Evolutionary conservation across 2,797 vertebrate species (phyloP), one percentile per base, ranked within the genome.

Genomic region (Ammospiza maritima): DNA sequence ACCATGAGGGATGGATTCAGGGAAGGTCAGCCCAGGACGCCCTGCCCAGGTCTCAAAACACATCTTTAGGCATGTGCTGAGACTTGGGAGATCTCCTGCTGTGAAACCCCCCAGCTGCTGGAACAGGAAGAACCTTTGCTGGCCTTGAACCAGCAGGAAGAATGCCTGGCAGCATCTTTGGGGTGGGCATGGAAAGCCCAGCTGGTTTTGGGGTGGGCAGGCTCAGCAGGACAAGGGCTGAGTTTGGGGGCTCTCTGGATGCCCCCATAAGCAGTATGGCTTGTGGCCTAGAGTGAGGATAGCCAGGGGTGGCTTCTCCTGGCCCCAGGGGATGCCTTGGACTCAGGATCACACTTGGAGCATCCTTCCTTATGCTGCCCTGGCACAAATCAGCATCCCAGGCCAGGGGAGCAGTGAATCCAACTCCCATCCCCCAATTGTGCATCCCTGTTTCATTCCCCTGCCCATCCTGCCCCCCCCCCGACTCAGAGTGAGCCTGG

Each of bases 341-440:
- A 36, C 64, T 62, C 66, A 47, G 82, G 29, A 67, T 12, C 44
- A 42, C 2, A 2, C 38, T 47, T 32, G 13, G 34, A 85, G 5
- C 32, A 81, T 58, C 53, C 34, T 81, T 57, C 13, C 60, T 13
- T 56, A 21, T 21, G 48, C 67, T 50, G 8, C 38, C 42, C 34
- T 6, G 11, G 34, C 21, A 27, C 58, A 20, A 23, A 19, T 69
- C 51, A 30, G 15, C 56, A 44, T 34, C 32, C 23, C 20, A 36
- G 34, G 15, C 10, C 8, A 8, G 2, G 2, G 6, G 6, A 11
- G 21, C 30, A 47, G 42, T 0, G 0, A 74, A 15, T 27, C 34
- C 60, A 76, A 4, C 8, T 48, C 17, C 38, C 42, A 40, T 25
- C 8, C 18, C 11, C 6, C 16, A 32, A 3, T 5, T 7, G 1